These are phyloP conservation scores for Drosophila malerkotliana DNA, from an alignment of 1,140 invertebrate genomes.

Conservation along the genomic window DNA sequence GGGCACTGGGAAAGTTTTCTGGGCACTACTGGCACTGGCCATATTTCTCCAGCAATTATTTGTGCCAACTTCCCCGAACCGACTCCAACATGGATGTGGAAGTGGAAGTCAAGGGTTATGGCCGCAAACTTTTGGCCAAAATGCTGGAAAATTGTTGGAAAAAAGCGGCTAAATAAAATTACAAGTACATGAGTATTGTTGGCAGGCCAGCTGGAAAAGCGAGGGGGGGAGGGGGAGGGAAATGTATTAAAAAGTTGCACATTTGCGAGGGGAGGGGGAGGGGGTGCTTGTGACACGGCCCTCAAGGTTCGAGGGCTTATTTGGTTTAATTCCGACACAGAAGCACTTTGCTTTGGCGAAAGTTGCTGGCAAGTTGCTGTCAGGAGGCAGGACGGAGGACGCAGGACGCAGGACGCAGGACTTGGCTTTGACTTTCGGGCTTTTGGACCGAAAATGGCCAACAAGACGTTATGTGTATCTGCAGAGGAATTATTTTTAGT, in stretches of 20 bases:
- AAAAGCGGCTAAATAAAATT: conserved; percentile 26
- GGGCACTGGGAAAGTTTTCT: neutral
- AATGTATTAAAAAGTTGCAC: conserved; percentile 48
- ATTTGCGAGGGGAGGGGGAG: conserved; percentile 11
- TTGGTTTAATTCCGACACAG: conserved; percentile 10
- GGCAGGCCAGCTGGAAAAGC: neutral
- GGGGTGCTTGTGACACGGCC: conserved; percentile 8
- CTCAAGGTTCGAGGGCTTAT: conserved; percentile 16
- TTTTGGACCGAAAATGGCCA: conserved; percentile 21
- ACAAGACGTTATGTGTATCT: conserved; percentile 1
- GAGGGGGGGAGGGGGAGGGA: no score
- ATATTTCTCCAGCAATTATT: conserved; percentile 34
- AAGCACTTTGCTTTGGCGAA: neutral
- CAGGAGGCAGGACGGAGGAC: conserved; percentile 18
- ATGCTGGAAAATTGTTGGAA: neutral
- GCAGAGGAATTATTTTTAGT: conserved; percentile 36
- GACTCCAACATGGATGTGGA: no score
- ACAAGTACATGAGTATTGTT: conserved; percentile 34
- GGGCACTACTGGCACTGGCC: neutral
- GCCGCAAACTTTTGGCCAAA: conserved; percentile 29
- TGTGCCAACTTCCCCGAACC: conserved; percentile 2
- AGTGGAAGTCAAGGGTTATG: conserved; percentile 32
- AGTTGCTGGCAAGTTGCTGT: conserved; percentile 48
- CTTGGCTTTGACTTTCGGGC: conserved; percentile 50
- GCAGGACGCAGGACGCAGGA: conserved; percentile 13